phyloP scores from a whole-genome alignment of 2,113 vertebrate genomes.

The Myrmecophaga tridactyla region DNA sequence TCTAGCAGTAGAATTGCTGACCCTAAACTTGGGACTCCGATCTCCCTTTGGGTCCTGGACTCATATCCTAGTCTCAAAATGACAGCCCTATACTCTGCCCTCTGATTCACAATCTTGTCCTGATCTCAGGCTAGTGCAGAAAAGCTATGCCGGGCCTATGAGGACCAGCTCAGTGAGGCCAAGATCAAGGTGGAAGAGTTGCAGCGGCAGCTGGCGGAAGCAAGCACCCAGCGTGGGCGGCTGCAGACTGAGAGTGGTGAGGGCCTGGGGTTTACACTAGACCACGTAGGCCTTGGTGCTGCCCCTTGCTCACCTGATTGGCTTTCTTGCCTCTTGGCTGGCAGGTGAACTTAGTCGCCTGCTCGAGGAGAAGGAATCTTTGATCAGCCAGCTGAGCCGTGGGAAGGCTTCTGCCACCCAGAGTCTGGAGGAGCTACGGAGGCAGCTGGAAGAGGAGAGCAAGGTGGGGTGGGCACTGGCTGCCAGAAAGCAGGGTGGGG shows the following conservation, averaged over 20 bases:
- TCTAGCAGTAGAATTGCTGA: neutral
- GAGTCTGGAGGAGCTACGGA: conserved; percentile 91
- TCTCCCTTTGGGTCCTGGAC: neutral
- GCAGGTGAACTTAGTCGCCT: conserved; percentile 91
- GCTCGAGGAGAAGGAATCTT: conserved; percentile 92
- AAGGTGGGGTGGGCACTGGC: conserved; percentile 82
- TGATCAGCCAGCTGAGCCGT: conserved; percentile 92
- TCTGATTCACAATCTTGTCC: neutral
- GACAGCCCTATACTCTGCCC: neutral
- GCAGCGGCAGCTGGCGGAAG: conserved; percentile 89
- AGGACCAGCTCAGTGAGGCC: conserved; percentile 93
- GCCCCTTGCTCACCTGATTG: neutral
- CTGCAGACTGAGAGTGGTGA: conserved; percentile 91
- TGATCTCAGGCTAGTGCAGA: conserved; percentile 87
- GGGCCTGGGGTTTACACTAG: neutral
- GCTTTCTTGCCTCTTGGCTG: neutral
- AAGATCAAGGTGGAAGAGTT: conserved; percentile 93
- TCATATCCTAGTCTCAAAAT: neutral
- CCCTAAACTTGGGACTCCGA: neutral
- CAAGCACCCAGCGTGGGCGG: conserved; percentile 85
- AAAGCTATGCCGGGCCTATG: conserved; percentile 91
- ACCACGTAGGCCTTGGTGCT: fast-evolving
- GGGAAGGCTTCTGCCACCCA: conserved; percentile 90
- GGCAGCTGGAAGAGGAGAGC: conserved; percentile 94
- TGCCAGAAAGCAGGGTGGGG: neutral